Conservation (phyloP, 2,113 vertebrate species). For the Peromyscus polionotus region DNA sequence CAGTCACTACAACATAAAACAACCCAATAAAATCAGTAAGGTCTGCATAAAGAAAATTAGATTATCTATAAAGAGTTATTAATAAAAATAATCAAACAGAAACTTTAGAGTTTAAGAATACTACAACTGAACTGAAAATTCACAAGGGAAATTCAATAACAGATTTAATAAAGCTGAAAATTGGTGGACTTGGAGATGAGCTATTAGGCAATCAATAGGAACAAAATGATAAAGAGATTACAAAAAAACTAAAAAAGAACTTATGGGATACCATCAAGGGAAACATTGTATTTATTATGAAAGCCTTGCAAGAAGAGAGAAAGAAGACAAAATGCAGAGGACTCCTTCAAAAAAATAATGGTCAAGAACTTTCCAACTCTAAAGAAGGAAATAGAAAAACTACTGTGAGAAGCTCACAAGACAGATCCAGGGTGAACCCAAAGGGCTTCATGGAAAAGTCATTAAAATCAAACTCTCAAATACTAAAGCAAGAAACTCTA, state of each 20-base stretch:
- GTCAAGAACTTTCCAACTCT: background rate
- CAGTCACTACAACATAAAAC: background rate
- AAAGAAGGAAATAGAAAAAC: background rate
- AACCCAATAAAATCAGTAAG: background rate
- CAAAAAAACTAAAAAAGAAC: background rate
- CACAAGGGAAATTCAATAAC: background rate
- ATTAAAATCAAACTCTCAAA: background rate
- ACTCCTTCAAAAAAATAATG: background rate
- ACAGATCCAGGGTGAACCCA: background rate
- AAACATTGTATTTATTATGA: background rate
- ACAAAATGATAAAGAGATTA: background rate
- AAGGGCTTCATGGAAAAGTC: background rate
- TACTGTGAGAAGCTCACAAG: background rate
- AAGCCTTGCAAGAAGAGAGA: background rate
- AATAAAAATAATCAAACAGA: background rate
- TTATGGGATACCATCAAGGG: too few species aligned
- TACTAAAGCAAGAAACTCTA: background rate
- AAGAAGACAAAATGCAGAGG: background rate
- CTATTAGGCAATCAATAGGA: background rate
- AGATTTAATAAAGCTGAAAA: background rate
- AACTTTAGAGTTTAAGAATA: background rate
- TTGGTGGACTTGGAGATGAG: too few species aligned
- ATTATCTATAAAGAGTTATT: background rate
- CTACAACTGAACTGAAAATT: background rate
- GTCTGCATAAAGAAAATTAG: background rate